Conservation (phyloP, 1,140 invertebrate species). For the Pomacea maculata region DNA sequence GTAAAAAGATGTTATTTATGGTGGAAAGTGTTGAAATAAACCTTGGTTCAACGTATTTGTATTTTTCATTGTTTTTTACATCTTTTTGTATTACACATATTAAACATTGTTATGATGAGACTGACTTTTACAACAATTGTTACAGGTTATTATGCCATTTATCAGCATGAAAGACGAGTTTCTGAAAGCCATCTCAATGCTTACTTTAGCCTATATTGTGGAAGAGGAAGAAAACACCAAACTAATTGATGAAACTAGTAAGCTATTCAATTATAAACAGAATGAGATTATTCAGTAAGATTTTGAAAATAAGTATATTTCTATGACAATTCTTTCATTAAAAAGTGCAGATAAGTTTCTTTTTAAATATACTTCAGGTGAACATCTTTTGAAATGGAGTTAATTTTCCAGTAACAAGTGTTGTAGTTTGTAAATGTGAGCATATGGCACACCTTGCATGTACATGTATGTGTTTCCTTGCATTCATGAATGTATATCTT, state of each 20-base stretch:
- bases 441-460: no score
- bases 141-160: conserved; percentile 52
- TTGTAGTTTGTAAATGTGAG: no score
- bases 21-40: not conserved
- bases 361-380: no score
- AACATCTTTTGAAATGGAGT: no score
- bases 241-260: conserved; percentile 58
- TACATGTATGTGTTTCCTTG: no score
- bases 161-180: conserved; percentile 55
- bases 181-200: conserved; percentile 55
- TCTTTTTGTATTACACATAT: not conserved
- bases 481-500: no score
- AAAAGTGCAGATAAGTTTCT: no score
- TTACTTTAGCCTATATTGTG: conserved; percentile 57
- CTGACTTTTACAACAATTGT: not conserved
- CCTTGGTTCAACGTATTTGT: not conserved
- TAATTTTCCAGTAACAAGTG: no score
- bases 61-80: not conserved
- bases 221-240: conserved; percentile 58
- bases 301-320: no score
- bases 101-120: not conserved
- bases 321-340: no score
- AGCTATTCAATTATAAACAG: not conserved
- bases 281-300: no score
- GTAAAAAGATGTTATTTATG: not conserved